Percentiles rank a stretch among this genome's conserved stretches.
Conservation (phyloP, 2,888 invertebrate species). For the Toxonevra muliebris region DNA sequence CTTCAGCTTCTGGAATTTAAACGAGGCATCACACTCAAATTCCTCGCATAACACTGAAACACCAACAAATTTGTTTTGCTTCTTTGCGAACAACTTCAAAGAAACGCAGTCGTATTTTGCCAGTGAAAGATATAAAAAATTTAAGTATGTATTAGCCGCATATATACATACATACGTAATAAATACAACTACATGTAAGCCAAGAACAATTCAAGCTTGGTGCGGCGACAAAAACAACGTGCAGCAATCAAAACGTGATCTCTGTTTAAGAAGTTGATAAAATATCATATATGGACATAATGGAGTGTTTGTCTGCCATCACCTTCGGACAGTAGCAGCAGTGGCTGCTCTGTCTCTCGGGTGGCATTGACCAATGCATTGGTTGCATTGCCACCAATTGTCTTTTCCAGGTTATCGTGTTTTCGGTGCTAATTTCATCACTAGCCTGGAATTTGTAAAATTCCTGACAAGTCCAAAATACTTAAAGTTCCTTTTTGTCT, state of each 20-base stretch:
- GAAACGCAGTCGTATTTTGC: too few relatives aligned
- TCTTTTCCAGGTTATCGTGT: slow-evolving; percentile 36
- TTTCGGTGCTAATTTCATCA: slow-evolving; percentile 44
- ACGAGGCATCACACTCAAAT: slow-evolving; percentile 60
- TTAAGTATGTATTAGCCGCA: too few relatives aligned
- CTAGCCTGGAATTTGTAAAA: slow-evolving; percentile 43
- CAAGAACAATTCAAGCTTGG: background rate
- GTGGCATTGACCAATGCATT: slow-evolving; percentile 4
- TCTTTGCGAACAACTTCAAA: background rate
- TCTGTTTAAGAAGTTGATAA: slow-evolving; percentile 26
- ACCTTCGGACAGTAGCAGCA: slow-evolving; percentile 2
- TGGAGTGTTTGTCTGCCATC: slow-evolving; percentile 46
- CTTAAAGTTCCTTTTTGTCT: slow-evolving; percentile 14
- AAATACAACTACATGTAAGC: too few relatives aligned
- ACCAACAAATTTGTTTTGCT: slow-evolving; percentile 50
- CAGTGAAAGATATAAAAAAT: too few relatives aligned
- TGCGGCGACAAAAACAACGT: slow-evolving; percentile 13
- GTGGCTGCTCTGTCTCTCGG: background rate
- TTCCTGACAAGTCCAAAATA: slow-evolving; percentile 38
- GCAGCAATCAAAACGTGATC: slow-evolving; percentile 33
- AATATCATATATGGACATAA: slow-evolving; percentile 59
- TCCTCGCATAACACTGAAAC: slow-evolving; percentile 54
- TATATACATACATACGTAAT: background rate
- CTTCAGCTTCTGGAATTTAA: slow-evolving; percentile 57
- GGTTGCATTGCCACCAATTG: slow-evolving; percentile 23